Base-by-base conservation (phyloP, 2,113 vertebrate species). In the Lanius ludovicianus region DNA sequence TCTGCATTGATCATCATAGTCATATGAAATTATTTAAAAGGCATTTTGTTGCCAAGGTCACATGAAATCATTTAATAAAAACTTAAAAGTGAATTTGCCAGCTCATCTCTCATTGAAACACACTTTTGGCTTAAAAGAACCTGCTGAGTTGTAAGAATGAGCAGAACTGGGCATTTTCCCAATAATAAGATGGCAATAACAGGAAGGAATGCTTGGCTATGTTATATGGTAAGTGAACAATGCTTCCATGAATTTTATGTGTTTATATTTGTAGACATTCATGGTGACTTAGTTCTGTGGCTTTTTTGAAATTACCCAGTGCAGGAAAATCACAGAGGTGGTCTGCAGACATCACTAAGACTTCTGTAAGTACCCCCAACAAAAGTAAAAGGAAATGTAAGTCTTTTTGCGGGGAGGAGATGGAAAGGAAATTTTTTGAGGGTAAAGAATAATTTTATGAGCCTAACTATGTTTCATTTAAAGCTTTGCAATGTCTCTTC, bases 21-120 rank as follows among this genome's bases (percentile, higher is more conserved):
- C 95, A 96, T 59, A 62, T 96, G 95, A 96, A 95, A 95, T 89
- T 84, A 84, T 81, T 96, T 96, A 87, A 68, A 39, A 68, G 30
- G 31, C 56, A 57, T 78, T 81, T 87, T 76, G 7, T 87, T 93
- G 91, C 95, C 90, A 96, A 84, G 81, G 65, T 92, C 95, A 95
- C 87, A 96, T 91, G 91, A 96, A 95, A 94, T 84, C 49, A 21
- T 42, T 87, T 96, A 96, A 94, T 9, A 11, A 93, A 89, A 87
- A 87, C 68, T 87, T 91, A 64, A 63, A 78, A 89, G 69, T 53
- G 28, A 91, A 82, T 91, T 78, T 1, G 12, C 77, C 87, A 84
- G 91, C 52, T 92, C 56, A 33, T 95, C 27, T 90, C 91, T 82
- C 62, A 53, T 39, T 93, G 56, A 94, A 97, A 91, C 37, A 64